Evolutionary conservation across 2,888 invertebrate species (phyloP).

Genomic region (Leucozona laternaria): DNA sequence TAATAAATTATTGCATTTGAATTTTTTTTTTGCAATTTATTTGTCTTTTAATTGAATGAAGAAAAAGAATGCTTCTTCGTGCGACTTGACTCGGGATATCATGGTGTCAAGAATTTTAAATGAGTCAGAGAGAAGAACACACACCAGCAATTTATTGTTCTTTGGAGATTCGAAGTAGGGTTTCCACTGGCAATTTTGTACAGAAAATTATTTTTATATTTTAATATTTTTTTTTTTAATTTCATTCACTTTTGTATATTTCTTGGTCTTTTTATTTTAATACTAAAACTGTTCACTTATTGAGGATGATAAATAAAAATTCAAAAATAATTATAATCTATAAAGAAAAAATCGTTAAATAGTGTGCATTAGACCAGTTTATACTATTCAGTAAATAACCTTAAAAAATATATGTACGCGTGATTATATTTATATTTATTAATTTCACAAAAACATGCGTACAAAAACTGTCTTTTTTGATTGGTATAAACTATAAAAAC

Average conservation of each 20-base stretch:
- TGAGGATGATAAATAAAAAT: no score
- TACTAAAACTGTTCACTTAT: no score
- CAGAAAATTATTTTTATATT: no score
- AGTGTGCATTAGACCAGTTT: neutral
- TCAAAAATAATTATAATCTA: no score
- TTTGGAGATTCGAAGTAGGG: neutral
- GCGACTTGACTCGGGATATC: slow-evolving; percentile 34
- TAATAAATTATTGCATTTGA: slow-evolving; percentile 55
- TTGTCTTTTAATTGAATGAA: slow-evolving; percentile 49
- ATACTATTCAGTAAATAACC: neutral
- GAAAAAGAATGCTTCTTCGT: slow-evolving; percentile 45
- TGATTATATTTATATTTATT: neutral
- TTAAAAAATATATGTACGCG: neutral
- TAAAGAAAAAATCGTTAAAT: neutral
- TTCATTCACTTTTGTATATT: no score
- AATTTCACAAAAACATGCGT: no score
- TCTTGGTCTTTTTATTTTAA: no score
- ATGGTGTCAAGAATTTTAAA: slow-evolving; percentile 61
- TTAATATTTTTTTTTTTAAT: no score
- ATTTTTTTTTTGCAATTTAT: slow-evolving; percentile 15
- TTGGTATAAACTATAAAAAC: neutral
- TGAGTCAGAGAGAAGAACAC: slow-evolving; percentile 48
- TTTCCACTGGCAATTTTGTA: neutral
- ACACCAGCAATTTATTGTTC: slow-evolving; percentile 50
- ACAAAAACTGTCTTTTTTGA: neutral